Conservation (phyloP, 1,140 invertebrate species). For the Drosophila lacertosa region DNA sequence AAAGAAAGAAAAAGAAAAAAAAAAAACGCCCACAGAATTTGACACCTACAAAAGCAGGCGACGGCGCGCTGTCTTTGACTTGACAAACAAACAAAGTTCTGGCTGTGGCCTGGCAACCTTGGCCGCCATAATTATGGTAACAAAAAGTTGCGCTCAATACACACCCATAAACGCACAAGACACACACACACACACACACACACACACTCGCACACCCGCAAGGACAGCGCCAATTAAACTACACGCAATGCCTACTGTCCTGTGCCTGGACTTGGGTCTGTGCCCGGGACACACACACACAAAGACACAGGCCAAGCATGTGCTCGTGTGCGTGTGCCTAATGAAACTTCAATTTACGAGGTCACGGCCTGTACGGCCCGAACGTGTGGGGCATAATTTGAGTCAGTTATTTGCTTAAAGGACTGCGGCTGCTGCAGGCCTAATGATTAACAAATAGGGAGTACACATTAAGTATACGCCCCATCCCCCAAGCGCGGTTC, state of each 20-base stretch:
- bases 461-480: conserved; percentile 59
- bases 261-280: conserved; percentile 26
- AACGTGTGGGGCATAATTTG: conserved; percentile 79
- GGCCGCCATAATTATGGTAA: conserved; percentile 82
- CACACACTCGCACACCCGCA: conserved; percentile 10
- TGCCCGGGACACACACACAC: conserved; percentile 36
- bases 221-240: conserved; percentile 71
- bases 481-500: conserved; percentile 22
- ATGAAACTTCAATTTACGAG: conserved; percentile 82
- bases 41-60: conserved; percentile 42
- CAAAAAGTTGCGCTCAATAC: conserved; percentile 76
- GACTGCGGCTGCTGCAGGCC: conserved; percentile 60
- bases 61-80: conserved; percentile 33
- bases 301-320: conserved; percentile 31
- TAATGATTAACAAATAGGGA: conserved; percentile 77
- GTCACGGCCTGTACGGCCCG: conserved; percentile 75
- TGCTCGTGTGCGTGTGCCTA: conserved; percentile 40
- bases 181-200: conserved; percentile 28
- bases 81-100: conserved; percentile 36
- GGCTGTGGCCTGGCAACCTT: conserved; percentile 56
- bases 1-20: too few species aligned
- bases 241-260: conserved; percentile 63
- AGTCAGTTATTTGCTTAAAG: conserved; percentile 78
- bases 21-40: conserved; percentile 54
- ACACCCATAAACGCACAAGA: conserved; percentile 54